A percentile compares a stretch with the other conserved stretches of the same genome.
These are phyloP conservation scores for Gymnorhina tibicen DNA, from an alignment of 2,113 vertebrate genomes.

Conservation along the genomic window DNA sequence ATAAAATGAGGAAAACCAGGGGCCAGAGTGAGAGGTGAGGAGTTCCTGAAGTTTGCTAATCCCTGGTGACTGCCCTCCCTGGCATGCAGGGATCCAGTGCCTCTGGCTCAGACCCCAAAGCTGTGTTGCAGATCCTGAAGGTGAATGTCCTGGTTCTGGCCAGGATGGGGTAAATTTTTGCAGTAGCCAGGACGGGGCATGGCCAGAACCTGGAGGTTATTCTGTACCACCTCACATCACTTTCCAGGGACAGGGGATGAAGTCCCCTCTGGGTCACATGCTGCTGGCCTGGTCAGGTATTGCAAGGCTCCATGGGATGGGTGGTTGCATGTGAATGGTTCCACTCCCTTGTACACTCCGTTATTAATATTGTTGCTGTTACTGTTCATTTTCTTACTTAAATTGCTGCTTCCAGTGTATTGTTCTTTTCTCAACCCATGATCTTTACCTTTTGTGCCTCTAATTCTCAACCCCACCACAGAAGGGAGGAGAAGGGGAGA, in stretches of 20 bases:
- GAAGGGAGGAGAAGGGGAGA: not conserved
- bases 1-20: not conserved
- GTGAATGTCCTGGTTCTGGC: slow-evolving; percentile 19
- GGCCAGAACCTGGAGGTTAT: not conserved
- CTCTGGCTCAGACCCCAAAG: slow-evolving; percentile 69
- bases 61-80: not conserved
- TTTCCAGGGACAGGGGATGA: not conserved
- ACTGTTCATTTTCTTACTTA: not conserved
- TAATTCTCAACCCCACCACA: not conserved
- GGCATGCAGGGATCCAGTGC: slow-evolving; percentile 54
- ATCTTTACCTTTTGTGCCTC: not conserved
- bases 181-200: not conserved
- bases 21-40: not conserved
- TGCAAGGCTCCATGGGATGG: not conserved
- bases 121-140: slow-evolving; percentile 76
- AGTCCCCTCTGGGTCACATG: not conserved
- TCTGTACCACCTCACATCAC: not conserved
- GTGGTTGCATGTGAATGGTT: not conserved
- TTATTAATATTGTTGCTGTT: not conserved
- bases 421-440: not conserved
- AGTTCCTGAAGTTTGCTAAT: not conserved
- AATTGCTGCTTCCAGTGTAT: not conserved
- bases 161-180: not conserved
- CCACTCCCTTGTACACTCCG: not conserved
- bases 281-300: too few relatives aligned